Percentiles rank a stretch among this genome's conserved stretches.
Conservation (phyloP, 2,113 vertebrate genomes). For the Scopus umbretta region DNA sequence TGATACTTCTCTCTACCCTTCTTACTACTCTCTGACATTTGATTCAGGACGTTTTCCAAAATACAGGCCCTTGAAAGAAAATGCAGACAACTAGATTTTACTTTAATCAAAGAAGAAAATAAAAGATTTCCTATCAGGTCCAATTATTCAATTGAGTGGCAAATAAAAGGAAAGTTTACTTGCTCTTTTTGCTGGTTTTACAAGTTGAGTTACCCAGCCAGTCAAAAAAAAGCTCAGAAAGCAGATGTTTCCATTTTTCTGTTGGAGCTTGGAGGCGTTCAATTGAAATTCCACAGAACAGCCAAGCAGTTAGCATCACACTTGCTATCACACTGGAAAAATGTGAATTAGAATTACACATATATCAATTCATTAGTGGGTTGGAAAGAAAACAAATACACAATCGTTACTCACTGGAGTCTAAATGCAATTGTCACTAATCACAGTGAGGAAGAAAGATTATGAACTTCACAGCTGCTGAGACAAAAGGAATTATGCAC, state of each 20-base stretch:
- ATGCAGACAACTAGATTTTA: not conserved
- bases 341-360: conserved; percentile 17
- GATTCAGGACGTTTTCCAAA: not conserved
- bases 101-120: not conserved
- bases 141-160: not conserved
- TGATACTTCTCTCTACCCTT: not conserved
- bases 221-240: not conserved
- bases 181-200: conserved; percentile 6
- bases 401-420: not conserved
- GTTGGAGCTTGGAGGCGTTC: not conserved
- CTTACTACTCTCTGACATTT: not conserved
- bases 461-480: not conserved
- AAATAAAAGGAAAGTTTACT: not conserved
- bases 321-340: conserved; percentile 16
- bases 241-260: conserved; percentile 24
- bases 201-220: not conserved
- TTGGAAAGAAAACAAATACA: conserved; percentile 16
- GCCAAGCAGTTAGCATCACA: not conserved
- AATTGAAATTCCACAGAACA: conserved; percentile 14
- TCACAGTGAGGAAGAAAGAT: conserved; percentile 1
- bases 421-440: conserved; percentile 12
- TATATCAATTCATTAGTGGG: conserved; percentile 23
- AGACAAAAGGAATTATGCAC: not conserved
- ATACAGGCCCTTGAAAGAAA: not conserved
- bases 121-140: not conserved